phyloP scores from a whole-genome alignment of 2,113 vertebrate species.

The Nyctibius bracteatus region DNA sequence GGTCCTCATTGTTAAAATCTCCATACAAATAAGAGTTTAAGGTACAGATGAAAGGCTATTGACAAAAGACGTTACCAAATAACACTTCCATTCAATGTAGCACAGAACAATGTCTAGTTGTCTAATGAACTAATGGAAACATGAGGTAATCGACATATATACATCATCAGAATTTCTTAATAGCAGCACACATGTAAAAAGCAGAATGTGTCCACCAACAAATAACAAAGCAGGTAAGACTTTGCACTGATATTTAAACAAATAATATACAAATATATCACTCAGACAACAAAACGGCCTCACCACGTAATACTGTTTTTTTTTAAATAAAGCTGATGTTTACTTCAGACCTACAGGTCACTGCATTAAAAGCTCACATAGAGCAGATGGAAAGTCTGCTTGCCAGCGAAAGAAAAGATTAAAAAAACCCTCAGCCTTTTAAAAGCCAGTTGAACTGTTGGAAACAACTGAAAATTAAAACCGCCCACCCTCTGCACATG shows the following conservation, averaged over 20 bases:
- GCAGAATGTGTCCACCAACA: not conserved
- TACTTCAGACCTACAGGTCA: constrained; percentile 38
- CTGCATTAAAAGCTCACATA: constrained; percentile 2
- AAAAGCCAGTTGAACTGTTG: constrained; percentile 12
- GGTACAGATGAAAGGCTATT: not conserved
- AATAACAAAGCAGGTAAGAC: not conserved
- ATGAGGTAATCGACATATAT: not conserved
- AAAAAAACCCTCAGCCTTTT: not conserved
- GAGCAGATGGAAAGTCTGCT: constrained; percentile 37
- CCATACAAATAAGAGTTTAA: not conserved
- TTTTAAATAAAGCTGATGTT: not conserved
- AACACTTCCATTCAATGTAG: not conserved
- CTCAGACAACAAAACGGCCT: not conserved
- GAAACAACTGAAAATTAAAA: constrained; percentile 15
- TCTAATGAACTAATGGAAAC: not conserved
- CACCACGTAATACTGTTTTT: not conserved
- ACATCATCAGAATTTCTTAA: not conserved
- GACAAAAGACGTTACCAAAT: not conserved
- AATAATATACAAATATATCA: not conserved
- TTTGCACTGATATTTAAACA: not conserved
- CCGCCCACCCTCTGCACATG: not conserved
- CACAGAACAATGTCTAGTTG: not conserved
- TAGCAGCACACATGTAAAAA: not conserved
- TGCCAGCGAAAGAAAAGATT: constrained; percentile 11
- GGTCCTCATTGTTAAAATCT: not conserved